These are phyloP conservation scores for Atherinomorus stipes DNA, from an alignment of 2,113 vertebrate species.

Conservation along the genomic window DNA sequence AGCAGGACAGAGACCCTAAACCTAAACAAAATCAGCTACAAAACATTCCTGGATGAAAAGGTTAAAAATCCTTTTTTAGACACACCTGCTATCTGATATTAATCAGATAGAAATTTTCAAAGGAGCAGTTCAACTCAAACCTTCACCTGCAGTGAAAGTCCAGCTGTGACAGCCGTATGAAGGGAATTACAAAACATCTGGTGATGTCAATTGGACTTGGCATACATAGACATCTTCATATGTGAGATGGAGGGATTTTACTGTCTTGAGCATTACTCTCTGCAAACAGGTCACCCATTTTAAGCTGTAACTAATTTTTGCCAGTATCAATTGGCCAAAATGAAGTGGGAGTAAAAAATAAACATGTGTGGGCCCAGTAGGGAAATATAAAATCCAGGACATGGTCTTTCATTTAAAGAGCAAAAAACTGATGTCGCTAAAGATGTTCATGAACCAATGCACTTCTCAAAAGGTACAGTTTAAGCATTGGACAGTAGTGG, in stretches of 20 bases:
- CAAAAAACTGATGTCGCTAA: conserved; percentile 23
- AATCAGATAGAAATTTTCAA: background rate
- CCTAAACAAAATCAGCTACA: too few species aligned
- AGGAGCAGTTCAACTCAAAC: background rate
- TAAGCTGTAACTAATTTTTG: conserved; percentile 54
- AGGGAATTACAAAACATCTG: background rate
- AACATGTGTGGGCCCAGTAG: conserved; percentile 29
- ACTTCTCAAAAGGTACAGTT: conserved; percentile 12
- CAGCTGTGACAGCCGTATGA: background rate
- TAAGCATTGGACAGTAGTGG: conserved; percentile 1
- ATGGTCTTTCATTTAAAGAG: conserved; percentile 43
- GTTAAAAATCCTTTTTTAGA: background rate
- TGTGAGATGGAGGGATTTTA: background rate
- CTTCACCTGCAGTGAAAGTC: background rate
- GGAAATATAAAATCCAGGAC: conserved; percentile 71
- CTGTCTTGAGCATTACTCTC: conserved; percentile 20
- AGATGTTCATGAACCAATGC: conserved; percentile 30
- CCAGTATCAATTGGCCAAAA: conserved; percentile 60
- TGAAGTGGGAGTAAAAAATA: conserved; percentile 21
- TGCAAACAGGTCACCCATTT: conserved; percentile 70
- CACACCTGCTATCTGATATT: background rate
- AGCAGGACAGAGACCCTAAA: background rate
- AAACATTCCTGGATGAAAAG: background rate
- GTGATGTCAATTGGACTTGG: background rate
- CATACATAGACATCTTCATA: background rate